Conservation (phyloP, 2,797 vertebrate species). For the Myotis pilosus region DNA sequence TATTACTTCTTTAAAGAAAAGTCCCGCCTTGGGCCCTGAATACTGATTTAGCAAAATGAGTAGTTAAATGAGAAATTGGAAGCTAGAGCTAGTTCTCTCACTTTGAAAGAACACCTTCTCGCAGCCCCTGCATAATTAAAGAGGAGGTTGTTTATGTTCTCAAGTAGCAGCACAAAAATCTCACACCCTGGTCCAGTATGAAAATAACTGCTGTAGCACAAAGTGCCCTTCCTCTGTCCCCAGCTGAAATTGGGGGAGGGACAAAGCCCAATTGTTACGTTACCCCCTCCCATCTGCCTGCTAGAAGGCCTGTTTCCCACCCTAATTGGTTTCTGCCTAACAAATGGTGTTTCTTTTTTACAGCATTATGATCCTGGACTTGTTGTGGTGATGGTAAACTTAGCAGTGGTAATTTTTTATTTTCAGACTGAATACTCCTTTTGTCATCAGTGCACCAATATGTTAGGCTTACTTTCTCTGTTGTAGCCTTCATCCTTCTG, state of each 20-base stretch:
- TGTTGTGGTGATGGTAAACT: slow-evolving; percentile 99
- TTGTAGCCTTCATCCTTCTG: slow-evolving; percentile 99
- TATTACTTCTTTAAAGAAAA: slow-evolving; percentile 48
- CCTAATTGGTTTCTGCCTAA: slow-evolving; percentile 99
- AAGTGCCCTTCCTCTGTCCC: slow-evolving; percentile 58
- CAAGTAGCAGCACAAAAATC: slow-evolving; percentile 54
- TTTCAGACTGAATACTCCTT: slow-evolving; percentile 99
- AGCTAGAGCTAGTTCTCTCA: slow-evolving; percentile 34
- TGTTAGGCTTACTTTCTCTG: slow-evolving; percentile 94
- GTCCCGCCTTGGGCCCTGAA: neutral
- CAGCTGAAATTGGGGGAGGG: slow-evolving; percentile 72
- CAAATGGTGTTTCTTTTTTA: slow-evolving; percentile 99
- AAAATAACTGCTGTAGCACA: slow-evolving; percentile 46
- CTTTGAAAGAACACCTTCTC: neutral
- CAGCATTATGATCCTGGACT: slow-evolving; percentile 99
- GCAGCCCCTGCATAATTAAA: neutral
- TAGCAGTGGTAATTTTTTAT: slow-evolving; percentile 99
- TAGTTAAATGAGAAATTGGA: slow-evolving; percentile 37
- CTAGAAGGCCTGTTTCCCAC: slow-evolving; percentile 89
- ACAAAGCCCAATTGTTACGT: slow-evolving; percentile 65
- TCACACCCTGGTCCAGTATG: slow-evolving; percentile 45
- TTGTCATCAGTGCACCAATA: slow-evolving; percentile 93
- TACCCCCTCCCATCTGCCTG: slow-evolving; percentile 81
- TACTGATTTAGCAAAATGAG: slow-evolving; percentile 12
- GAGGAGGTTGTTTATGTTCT: slow-evolving; percentile 49